phyloP scores from a whole-genome alignment of 2,888 invertebrate genomes.

The Anticlea derivata region DNA sequence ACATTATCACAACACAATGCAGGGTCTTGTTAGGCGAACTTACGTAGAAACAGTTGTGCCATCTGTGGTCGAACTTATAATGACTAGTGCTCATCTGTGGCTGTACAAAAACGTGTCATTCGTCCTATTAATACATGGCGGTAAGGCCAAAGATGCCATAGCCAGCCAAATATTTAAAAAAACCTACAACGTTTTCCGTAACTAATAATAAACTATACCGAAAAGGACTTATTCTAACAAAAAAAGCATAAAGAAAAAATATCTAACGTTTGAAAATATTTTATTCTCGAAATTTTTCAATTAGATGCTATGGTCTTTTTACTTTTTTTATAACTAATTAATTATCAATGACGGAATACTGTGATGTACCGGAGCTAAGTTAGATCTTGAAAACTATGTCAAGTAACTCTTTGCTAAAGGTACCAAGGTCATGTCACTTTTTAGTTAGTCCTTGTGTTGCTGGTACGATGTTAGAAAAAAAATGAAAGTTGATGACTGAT shows the following conservation, averaged over 20 bases:
- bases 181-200: no score
- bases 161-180: no score
- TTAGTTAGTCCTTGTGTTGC: conserved; percentile 61
- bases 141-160: no score
- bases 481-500: conserved; percentile 66
- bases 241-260: no score
- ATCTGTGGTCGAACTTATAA: background rate
- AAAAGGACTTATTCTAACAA: no score
- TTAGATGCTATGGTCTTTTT: no score
- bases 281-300: no score
- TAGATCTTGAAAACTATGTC: conserved; percentile 61
- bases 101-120: conserved; percentile 71
- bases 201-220: no score
- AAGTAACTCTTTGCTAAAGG: conserved; percentile 55
- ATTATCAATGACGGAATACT: conserved; percentile 36
- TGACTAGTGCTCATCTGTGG: conserved; percentile 7
- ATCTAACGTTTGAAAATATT: no score
- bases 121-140: no score
- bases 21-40: conserved; percentile 66
- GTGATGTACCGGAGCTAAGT: conserved; percentile 49
- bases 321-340: no score
- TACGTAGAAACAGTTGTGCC: background rate
- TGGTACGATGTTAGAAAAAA: conserved; percentile 53
- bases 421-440: conserved; percentile 61
- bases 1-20: conserved; percentile 76